Conservation (phyloP, 2,113 vertebrate species). For the Ophthalmotilapia sp. region DNA sequence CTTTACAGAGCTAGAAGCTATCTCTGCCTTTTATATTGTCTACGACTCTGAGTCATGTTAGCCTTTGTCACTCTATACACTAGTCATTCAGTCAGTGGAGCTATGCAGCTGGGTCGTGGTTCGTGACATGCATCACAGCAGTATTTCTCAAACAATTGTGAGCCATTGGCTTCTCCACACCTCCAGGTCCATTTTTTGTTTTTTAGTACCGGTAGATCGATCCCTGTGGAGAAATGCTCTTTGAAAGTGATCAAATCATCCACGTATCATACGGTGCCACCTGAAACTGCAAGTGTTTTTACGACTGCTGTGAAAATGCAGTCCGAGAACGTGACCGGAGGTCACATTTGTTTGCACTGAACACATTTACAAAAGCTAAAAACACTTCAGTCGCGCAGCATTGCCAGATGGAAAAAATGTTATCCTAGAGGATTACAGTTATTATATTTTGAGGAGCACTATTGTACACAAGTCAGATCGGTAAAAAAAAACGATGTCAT, state of each 20-base stretch:
- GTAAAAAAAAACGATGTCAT: neutral
- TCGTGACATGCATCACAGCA: neutral
- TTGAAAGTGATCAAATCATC: neutral
- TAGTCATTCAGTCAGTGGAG: neutral
- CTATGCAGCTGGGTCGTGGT: neutral
- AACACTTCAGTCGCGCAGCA: neutral
- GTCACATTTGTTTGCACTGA: neutral
- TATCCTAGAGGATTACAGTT: neutral
- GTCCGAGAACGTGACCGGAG: neutral
- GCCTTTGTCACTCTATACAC: neutral
- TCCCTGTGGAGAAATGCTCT: neutral
- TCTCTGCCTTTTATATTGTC: neutral
- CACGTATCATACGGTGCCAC: constrained; percentile 6
- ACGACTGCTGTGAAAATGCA: constrained; percentile 1
- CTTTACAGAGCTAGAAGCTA: neutral
- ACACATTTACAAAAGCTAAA: neutral
- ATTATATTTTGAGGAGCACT: neutral
- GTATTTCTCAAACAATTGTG: neutral
- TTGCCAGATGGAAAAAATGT: neutral
- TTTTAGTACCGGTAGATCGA: neutral
- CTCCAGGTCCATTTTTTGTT: neutral
- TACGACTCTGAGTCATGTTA: neutral
- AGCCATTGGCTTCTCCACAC: neutral
- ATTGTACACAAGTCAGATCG: neutral
- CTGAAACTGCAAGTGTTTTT: constrained; percentile 58